phyloP scores from a whole-genome alignment of 1,140 invertebrate genomes.

The Dryas iulia region DNA sequence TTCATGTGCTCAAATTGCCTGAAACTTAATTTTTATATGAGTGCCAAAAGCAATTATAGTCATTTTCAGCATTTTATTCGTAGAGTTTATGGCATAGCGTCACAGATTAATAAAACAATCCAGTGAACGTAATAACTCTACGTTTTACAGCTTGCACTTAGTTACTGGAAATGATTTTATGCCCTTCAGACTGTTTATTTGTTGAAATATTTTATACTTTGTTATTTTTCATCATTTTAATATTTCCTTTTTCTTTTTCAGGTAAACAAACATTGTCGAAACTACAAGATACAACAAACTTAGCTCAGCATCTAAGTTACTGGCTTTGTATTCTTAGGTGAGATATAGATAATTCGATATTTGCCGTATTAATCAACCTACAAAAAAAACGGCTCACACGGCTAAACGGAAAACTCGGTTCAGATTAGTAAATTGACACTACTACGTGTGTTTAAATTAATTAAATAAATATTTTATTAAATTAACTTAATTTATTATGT shows the following conservation, averaged over 20 bases:
- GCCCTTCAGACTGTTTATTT: constrained; percentile 16
- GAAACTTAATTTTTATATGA: neutral
- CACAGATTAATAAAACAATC: constrained; percentile 25
- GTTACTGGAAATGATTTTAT: constrained; percentile 16
- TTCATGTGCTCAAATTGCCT: neutral
- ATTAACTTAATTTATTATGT: too few relatives aligned
- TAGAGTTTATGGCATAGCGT: constrained; percentile 9
- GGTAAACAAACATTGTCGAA: neutral
- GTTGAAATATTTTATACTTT: neutral
- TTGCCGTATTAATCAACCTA: too few relatives aligned
- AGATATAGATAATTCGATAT: too few relatives aligned
- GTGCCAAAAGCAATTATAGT: neutral
- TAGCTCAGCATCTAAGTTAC: neutral
- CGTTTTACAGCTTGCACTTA: constrained; percentile 16
- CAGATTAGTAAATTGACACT: too few relatives aligned
- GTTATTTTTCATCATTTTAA: too few relatives aligned
- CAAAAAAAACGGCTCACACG: too few relatives aligned
- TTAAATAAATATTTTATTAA: too few relatives aligned
- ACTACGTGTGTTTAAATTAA: too few relatives aligned
- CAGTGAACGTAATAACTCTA: constrained; percentile 14
- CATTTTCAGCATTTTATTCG: neutral
- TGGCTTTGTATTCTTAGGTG: neutral
- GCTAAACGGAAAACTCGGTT: too few relatives aligned
- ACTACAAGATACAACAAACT: too few relatives aligned
- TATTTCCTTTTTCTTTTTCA: too few relatives aligned